Conservation (phyloP, 2,888 invertebrate species). For the Conistra vaccinii region DNA sequence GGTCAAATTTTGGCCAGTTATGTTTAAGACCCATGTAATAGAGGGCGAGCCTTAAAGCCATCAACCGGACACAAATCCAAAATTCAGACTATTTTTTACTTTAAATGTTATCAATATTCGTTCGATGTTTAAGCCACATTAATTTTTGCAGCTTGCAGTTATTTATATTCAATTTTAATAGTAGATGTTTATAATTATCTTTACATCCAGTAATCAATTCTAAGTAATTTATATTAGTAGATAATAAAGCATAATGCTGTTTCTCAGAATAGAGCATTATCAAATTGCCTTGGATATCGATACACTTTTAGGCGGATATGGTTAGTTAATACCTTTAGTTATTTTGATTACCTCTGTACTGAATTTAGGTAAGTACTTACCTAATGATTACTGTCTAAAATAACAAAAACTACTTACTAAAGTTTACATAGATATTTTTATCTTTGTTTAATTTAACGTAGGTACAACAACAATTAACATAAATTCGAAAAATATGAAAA, state of each 20-base stretch:
- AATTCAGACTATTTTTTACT: accelerated
- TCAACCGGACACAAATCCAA: background rate
- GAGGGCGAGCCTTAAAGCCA: background rate
- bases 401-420: background rate
- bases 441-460: background rate
- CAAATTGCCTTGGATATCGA: slow-evolving; percentile 45
- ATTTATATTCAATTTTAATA: slow-evolving; percentile 6
- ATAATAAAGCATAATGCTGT: slow-evolving; percentile 42
- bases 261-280: slow-evolving; percentile 49
- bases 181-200: slow-evolving; percentile 37
- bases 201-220: slow-evolving; percentile 37
- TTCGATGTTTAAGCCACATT: background rate
- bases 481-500: background rate
- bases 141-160: background rate
- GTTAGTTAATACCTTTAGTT: slow-evolving; percentile 21
- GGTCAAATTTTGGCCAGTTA: no score
- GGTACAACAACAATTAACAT: background rate
- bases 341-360: slow-evolving; percentile 17
- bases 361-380: slow-evolving; percentile 1
- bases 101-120: background rate
- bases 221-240: slow-evolving; percentile 23
- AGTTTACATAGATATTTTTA: background rate
- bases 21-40: background rate
- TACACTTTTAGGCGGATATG: slow-evolving; percentile 12
- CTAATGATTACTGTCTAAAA: background rate